Conservation (phyloP, 2,797 vertebrate species). For the Aphelocoma californica region DNA sequence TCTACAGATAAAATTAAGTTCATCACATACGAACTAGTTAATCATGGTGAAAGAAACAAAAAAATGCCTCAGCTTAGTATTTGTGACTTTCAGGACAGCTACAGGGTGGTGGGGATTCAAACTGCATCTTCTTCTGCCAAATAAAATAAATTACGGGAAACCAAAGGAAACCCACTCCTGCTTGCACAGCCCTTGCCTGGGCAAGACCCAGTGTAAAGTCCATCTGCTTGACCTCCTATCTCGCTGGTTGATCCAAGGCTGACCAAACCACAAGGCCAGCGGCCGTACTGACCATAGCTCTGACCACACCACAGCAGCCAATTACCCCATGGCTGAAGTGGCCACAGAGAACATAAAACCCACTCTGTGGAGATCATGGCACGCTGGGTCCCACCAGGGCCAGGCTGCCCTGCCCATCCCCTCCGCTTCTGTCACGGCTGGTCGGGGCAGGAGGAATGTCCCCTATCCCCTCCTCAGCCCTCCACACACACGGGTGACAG, state of each 20-base stretch:
- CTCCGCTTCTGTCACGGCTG: rapidly evolving
- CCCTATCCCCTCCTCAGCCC: background rate
- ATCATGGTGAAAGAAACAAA: background rate
- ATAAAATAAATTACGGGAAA: background rate
- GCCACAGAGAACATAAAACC: background rate
- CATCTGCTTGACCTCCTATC: background rate
- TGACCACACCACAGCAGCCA: background rate
- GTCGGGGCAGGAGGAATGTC: background rate
- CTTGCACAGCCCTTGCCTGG: background rate
- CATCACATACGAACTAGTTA: rapidly evolving
- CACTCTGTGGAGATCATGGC: rapidly evolving
- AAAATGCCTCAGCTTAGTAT: background rate
- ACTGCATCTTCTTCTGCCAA: background rate
- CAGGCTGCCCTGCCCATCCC: background rate
- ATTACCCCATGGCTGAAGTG: background rate
- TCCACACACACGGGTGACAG: rapidly evolving
- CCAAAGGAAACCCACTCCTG: constrained; percentile 6
- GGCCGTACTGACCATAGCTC: background rate
- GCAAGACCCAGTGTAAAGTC: background rate
- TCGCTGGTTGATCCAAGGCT: background rate
- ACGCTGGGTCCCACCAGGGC: rapidly evolving
- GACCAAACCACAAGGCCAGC: background rate
- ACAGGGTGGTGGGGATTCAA: background rate
- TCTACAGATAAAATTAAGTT: background rate
- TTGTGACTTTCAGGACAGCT: background rate